These are phyloP conservation scores for Lateolabrax maculatus DNA, from an alignment of 2,797 vertebrate species.

Conservation along the genomic window DNA sequence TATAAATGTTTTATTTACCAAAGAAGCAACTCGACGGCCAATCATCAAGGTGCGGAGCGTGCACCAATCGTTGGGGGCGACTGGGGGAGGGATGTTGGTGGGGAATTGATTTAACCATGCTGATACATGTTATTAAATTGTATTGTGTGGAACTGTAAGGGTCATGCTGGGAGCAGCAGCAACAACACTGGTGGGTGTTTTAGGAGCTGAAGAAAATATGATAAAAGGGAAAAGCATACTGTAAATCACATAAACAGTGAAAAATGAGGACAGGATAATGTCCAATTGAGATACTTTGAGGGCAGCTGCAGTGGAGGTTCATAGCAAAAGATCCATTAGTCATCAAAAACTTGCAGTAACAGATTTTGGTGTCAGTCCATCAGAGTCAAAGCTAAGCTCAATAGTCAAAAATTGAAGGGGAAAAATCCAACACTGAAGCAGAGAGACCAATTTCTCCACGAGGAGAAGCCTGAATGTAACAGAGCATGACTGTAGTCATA, in stretches of 20 bases:
- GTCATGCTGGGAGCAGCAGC: constrained; percentile 26
- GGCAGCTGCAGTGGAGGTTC: constrained; percentile 9
- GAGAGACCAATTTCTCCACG: neutral
- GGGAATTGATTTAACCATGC: constrained; percentile 56
- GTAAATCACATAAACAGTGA: constrained; percentile 20
- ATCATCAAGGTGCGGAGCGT: constrained; percentile 57
- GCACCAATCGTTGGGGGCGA: constrained; percentile 10
- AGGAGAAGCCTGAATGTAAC: neutral
- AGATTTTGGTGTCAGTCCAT: constrained; percentile 5
- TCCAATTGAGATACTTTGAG: constrained; percentile 21
- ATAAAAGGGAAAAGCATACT: neutral
- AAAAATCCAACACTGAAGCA: neutral
- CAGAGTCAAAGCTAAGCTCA: constrained; percentile 21
- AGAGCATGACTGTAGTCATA: neutral
- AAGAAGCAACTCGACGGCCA: constrained; percentile 71
- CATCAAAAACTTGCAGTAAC: neutral
- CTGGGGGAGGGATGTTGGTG: neutral
- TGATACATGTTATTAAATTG: constrained; percentile 47
- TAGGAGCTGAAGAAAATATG: constrained; percentile 12
- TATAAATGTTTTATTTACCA: constrained; percentile 85
- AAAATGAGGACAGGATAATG: constrained; percentile 22
- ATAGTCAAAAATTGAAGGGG: neutral
- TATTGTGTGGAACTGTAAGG: constrained; percentile 31
- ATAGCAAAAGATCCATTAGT: constrained; percentile 12
- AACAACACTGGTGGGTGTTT: neutral